Evolutionary conservation across 2,113 vertebrate genomes (phyloP), one percentile per base, ranked within the genome.

Genomic region (Mesembrinibis cayennensis): DNA sequence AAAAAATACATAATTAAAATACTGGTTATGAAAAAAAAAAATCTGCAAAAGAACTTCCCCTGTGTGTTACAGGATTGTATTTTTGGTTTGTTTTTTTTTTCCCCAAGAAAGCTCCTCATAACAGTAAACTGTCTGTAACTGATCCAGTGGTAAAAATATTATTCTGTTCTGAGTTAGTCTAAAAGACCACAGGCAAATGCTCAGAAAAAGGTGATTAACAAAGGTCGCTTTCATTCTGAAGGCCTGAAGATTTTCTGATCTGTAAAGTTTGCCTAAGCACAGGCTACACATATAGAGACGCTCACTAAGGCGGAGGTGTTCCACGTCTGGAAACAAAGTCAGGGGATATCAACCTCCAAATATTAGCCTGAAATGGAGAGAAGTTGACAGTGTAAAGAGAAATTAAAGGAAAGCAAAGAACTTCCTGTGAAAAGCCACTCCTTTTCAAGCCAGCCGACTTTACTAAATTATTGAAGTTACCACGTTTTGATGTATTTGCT

Each of bases 171-270:
- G 49, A 89, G 58, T 45, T 80, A 67, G 45, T 38, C 71, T 73
- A 67, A 72, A 66, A 90, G 45, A 82, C 22, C 67, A 94, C n/a
- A 92, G 69, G 53, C 29, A 94, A 95, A 89, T 10, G 34, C 61
- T 79, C 27, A 73, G 67, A 22, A 92, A 78, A 85, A 71, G 10
- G n/a, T 58, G 8, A 61, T 73, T 71, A 91, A 97, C 82, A 98
- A 95, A 97, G 52, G 11, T 52, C 92, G 53, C 59, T 97, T 97
- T 97, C 85, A 96, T 61, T 74, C 36, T 42, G 58, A 61, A 84
- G 26, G 61, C 67, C 62, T 66, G 22, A 85, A 72, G 32, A 61
- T 47, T 89, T 90, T 83, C 55, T 94, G 67, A 90, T 87, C 77
- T 92, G 82, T 82, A 61, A 78, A 50, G 49, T 85, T 82, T 85